Percentiles rank a stretch among this genome's conserved stretches.
phyloP scores from a whole-genome alignment of 1,140 invertebrate species.

The Bombus confusus region DNA sequence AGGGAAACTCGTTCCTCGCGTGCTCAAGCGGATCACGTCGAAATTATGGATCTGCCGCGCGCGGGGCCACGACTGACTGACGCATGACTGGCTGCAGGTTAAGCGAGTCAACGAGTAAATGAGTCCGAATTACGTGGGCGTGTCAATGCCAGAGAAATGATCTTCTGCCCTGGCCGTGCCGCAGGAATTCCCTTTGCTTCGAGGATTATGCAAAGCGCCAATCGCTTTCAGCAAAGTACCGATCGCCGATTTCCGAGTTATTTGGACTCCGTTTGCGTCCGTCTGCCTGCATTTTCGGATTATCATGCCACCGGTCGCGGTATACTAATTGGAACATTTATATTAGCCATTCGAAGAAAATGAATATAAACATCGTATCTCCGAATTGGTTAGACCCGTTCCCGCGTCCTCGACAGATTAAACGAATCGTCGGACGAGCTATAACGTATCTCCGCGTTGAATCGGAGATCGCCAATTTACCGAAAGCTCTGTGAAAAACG shows the following conservation, averaged over 20 bases:
- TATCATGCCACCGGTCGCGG: not conserved
- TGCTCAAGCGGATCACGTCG: conserved; percentile 68
- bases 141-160: conserved; percentile 78
- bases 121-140: conserved; percentile 81
- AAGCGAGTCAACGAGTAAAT: conserved; percentile 79
- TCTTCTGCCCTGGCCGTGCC: conserved; percentile 37
- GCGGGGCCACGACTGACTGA: conserved; percentile 60
- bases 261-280: not conserved
- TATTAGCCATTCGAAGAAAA: not conserved
- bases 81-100: conserved; percentile 72
- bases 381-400: rapidly evolving
- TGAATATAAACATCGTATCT: no score
- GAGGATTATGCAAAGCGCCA: conserved; percentile 70
- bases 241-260: no score
- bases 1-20: conserved; percentile 77
- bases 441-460: no score
- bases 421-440: not conserved
- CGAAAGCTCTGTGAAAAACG: not conserved
- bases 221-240: not conserved
- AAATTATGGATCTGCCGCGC: conserved; percentile 74
- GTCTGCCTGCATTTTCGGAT: not conserved
- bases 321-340: not conserved
- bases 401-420: not conserved
- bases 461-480: no score
- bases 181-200: conserved; percentile 48